phyloP scores from a whole-genome alignment of 1,140 invertebrate species.

The Lycorma delicatula region DNA sequence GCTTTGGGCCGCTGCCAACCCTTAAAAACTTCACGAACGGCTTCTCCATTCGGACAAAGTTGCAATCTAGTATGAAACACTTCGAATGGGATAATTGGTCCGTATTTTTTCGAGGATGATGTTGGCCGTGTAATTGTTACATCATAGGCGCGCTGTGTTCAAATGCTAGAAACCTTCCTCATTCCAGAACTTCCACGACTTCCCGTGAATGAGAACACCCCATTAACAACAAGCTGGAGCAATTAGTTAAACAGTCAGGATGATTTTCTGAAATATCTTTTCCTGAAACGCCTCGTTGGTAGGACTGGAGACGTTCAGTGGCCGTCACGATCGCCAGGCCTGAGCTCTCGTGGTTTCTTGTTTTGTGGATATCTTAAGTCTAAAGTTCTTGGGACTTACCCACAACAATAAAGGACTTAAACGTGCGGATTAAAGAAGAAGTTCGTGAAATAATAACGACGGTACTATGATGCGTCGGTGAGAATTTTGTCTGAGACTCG shows the following conservation, averaged over 20 bases:
- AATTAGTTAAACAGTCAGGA: background rate
- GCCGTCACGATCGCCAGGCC: background rate
- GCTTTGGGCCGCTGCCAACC: background rate
- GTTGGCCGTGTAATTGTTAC: too few relatives aligned
- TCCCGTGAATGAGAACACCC: background rate
- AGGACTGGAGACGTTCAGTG: conserved; percentile 1
- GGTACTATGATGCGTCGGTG: too few relatives aligned
- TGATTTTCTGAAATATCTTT: background rate
- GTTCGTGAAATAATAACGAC: too few relatives aligned
- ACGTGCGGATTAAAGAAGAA: background rate
- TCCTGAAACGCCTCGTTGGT: background rate
- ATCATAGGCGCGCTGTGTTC: background rate
- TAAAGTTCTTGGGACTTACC: background rate
- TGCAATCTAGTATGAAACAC: too few relatives aligned
- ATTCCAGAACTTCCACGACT: background rate
- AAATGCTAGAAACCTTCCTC: background rate
- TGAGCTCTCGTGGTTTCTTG: background rate
- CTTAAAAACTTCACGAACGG: background rate
- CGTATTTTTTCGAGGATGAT: too few relatives aligned
- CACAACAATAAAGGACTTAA: conserved; percentile 4
- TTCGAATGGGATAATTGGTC: too few relatives aligned
- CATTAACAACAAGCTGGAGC: conserved; percentile 1
- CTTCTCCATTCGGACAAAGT: background rate
- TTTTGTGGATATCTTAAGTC: background rate
- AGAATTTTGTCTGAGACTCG: too few relatives aligned